Evolutionary conservation across 2,113 vertebrate species (phyloP).

Genomic region (Takifugu bimaculatus): DNA sequence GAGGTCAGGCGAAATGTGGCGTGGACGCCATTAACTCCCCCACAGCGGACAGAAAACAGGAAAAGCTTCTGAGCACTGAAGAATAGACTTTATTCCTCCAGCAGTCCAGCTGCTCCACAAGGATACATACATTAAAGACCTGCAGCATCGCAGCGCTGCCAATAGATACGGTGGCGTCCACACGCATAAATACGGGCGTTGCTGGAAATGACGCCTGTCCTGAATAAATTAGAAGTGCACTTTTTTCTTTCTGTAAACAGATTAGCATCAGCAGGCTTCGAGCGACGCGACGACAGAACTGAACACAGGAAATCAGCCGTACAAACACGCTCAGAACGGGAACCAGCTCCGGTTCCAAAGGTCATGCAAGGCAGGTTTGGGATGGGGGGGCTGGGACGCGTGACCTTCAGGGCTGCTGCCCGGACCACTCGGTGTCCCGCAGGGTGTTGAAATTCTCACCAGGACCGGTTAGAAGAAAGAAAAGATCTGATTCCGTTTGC

Average conservation of each 20-base stretch:
- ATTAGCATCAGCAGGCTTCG: background rate
- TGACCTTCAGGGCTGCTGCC: constrained; percentile 15
- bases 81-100: constrained; percentile 36
- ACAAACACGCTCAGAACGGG: background rate
- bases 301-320: background rate
- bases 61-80: background rate
- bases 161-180: constrained; percentile 13
- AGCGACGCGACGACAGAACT: background rate
- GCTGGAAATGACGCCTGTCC: too few relatives aligned
- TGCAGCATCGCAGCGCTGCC: constrained; percentile 16
- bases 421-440: background rate
- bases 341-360: background rate
- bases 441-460: background rate
- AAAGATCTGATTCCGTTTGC: constrained; percentile 8
- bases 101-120: constrained; percentile 52
- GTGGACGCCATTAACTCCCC: background rate
- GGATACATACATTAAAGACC: constrained; percentile 18
- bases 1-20: background rate
- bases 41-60: background rate
- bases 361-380: constrained; percentile 14
- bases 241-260: constrained; percentile 18
- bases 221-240: background rate
- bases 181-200: too few relatives aligned
- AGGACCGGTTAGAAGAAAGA: background rate
- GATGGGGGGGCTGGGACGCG: too few relatives aligned